A percentile compares a stretch with the other conserved stretches of the same genome.
These are phyloP conservation scores for Dipus sagitta DNA, from an alignment of 2,797 vertebrate species.

Conservation along the genomic window DNA sequence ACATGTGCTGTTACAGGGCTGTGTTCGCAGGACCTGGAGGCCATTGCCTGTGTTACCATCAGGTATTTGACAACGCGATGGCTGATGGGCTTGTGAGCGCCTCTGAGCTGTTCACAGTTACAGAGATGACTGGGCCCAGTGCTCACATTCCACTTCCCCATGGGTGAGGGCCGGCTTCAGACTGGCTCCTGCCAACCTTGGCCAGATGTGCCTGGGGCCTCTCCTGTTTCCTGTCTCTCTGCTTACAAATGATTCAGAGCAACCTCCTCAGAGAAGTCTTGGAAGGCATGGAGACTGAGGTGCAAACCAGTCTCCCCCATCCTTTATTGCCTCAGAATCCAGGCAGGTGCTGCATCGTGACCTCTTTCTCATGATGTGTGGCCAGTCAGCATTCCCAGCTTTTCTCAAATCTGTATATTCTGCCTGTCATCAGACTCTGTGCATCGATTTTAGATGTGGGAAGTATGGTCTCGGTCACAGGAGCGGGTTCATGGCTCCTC, in stretches of 20 bases:
- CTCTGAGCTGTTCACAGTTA: not conserved
- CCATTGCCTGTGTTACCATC: accelerated
- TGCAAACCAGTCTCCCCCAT: accelerated
- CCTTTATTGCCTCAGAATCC: not conserved
- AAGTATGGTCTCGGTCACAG: not conserved
- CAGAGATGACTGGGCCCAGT: accelerated
- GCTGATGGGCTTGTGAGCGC: not conserved
- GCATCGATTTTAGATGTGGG: not conserved
- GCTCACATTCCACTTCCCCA: not conserved
- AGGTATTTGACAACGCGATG: accelerated
- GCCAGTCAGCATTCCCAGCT: not conserved
- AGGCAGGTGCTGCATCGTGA: no score
- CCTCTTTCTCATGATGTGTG: not conserved
- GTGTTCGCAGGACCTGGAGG: not conserved
- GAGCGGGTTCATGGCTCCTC: not conserved
- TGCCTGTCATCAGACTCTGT: accelerated
- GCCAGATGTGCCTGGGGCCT: not conserved
- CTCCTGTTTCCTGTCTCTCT: not conserved
- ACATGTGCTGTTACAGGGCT: not conserved
- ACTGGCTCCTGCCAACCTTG: not conserved
- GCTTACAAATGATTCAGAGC: not conserved
- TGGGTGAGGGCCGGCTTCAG: not conserved
- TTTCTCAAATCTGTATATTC: not conserved
- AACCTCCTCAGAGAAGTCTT: not conserved
- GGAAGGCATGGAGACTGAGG: not conserved